Conservation (phyloP, 1,140 invertebrate genomes). For the Ganaspis sp. region DNA sequence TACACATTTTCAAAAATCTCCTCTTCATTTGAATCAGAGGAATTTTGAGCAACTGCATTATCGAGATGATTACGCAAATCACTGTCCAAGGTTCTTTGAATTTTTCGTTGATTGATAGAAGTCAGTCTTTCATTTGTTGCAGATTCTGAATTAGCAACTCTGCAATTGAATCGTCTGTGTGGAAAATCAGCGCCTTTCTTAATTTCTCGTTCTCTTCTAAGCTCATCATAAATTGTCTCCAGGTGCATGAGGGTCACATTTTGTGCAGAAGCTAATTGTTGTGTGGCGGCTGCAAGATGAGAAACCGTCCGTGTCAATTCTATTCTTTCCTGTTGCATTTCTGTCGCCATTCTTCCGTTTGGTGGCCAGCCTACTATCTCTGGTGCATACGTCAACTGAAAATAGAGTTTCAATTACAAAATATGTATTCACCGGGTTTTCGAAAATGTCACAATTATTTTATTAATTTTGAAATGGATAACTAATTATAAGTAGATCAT, state of each 20-base stretch:
- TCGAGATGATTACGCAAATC: conserved; percentile 1
- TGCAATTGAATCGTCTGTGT: not conserved
- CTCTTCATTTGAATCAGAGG: not conserved
- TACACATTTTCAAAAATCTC: not conserved
- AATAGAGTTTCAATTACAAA: not conserved
- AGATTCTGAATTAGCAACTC: not conserved
- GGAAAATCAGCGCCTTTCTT: not conserved
- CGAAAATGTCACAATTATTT: no score
- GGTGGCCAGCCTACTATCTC: conserved; percentile 45
- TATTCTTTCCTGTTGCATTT: conserved; percentile 53
- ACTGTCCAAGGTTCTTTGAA: conserved; percentile 5
- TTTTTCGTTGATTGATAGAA: conserved; percentile 1
- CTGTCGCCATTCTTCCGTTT: conserved; percentile 40
- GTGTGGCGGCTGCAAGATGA: conserved; percentile 68
- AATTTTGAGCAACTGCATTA: not conserved
- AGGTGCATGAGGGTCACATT: conserved; percentile 64
- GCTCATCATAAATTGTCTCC: conserved; percentile 63
- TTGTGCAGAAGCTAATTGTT: conserved; percentile 68
- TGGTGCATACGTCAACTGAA: conserved; percentile 44
- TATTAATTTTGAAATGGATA: no score
- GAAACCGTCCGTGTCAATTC: conserved; percentile 66
- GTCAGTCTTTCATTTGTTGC: conserved; percentile 8
- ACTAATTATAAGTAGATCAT: no score
- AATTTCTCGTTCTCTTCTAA: conserved; percentile 53
- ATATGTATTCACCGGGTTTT: no score